Percentiles rank a stretch among this genome's conserved stretches.
Evolutionary conservation across 2,113 vertebrate genomes (phyloP).

Genomic region (Delphinus delphis): DNA sequence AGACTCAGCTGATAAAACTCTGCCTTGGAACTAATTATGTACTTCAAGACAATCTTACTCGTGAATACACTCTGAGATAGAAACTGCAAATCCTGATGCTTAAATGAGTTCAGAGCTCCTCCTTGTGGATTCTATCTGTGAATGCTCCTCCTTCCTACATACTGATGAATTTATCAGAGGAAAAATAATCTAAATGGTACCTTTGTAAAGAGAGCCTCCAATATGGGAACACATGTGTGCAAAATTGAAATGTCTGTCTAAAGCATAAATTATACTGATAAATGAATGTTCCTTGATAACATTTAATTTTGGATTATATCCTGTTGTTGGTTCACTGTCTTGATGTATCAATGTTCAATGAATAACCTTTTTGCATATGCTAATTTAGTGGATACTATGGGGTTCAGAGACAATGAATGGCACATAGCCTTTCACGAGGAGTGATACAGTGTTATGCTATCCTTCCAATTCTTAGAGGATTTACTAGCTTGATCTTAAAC

Average conservation of each 20-base stretch:
- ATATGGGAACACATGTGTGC: not conserved
- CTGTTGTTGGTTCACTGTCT: not conserved
- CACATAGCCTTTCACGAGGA: not conserved
- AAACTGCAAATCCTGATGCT: not conserved
- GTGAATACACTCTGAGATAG: not conserved
- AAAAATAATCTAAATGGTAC: not conserved
- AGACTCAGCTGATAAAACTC: conserved; percentile 80
- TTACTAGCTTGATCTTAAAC: not conserved
- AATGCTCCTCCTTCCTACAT: not conserved
- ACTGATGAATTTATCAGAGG: not conserved
- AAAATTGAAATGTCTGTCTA: not conserved
- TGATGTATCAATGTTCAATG: not conserved
- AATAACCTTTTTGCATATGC: not conserved
- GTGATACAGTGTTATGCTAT: not conserved
- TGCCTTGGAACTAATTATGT: conserved; percentile 82
- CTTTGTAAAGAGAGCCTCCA: not conserved
- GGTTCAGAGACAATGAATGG: not conserved
- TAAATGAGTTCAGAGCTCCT: conserved; percentile 73
- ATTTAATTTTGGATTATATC: not conserved
- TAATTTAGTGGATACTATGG: rapidly evolving
- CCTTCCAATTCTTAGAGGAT: not conserved
- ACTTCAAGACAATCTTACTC: conserved; percentile 73
- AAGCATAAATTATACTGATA: not conserved
- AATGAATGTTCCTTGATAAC: not conserved
- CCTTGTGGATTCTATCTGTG: conserved; percentile 67